Percentiles rank a stretch among this genome's conserved stretches.
Evolutionary conservation across 92 coral and sea anemone genomes (phyloP).

Genomic region (Anthopleura xanthogrammica): DNA sequence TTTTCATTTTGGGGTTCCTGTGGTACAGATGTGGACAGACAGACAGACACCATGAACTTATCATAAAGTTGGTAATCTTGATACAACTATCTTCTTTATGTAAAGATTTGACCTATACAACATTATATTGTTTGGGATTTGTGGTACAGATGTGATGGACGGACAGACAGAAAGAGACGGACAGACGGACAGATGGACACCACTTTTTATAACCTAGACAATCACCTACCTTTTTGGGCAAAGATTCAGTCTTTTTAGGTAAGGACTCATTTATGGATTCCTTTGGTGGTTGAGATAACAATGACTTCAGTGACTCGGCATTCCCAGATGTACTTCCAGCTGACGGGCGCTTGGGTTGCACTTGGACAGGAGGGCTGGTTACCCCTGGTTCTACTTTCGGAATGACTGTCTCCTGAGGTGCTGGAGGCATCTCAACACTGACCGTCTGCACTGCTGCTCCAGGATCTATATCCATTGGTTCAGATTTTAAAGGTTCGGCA

Average conservation of each 20-base stretch:
- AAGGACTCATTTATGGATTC: slow-evolving; percentile 46
- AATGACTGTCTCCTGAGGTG: slow-evolving; percentile 17
- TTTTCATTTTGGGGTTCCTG: background rate
- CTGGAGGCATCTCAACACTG: slow-evolving; percentile 33
- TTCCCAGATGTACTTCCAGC: slow-evolving; percentile 50
- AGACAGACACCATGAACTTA: too few relatives aligned
- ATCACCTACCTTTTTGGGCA: background rate
- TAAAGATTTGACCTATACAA: too few relatives aligned
- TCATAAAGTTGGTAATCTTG: too few relatives aligned
- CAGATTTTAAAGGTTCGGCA: slow-evolving; percentile 48
- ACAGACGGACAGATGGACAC: background rate
- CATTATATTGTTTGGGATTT: too few relatives aligned
- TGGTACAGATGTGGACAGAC: background rate
- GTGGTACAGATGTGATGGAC: too few relatives aligned
- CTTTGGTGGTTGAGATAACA: slow-evolving; percentile 74
- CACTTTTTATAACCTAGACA: too few relatives aligned
- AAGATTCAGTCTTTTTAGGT: slow-evolving; percentile 8
- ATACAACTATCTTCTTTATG: too few relatives aligned
- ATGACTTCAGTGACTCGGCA: slow-evolving; percentile 65
- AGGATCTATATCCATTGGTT: slow-evolving; percentile 70
- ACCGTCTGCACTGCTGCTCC: slow-evolving; percentile 53
- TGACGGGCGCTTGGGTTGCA: background rate
- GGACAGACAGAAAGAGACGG: background rate
- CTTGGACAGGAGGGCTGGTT: slow-evolving; percentile 19
- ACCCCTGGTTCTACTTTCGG: slow-evolving; percentile 43